phyloP scores from a whole-genome alignment of 2,113 vertebrate genomes.

The Pteruthius melanotis region DNA sequence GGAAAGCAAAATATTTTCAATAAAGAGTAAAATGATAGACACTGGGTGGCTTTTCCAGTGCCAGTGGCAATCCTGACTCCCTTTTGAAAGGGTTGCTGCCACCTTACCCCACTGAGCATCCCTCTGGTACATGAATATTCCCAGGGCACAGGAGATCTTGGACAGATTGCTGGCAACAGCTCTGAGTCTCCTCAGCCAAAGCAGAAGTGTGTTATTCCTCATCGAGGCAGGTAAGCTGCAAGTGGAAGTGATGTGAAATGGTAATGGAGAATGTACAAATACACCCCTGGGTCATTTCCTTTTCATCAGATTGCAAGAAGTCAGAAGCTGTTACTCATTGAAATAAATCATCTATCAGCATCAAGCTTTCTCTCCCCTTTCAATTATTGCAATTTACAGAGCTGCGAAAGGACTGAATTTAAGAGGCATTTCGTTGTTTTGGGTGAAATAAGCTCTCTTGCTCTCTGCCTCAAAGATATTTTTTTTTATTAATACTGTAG shows the following conservation, averaged over 20 bases:
- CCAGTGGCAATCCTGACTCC: neutral
- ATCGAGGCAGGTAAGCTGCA: neutral
- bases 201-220: neutral
- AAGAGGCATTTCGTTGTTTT: neutral
- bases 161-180: neutral
- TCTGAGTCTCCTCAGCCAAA: neutral
- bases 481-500: neutral
- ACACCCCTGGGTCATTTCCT: neutral
- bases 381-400: neutral
- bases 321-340: neutral
- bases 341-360: neutral
- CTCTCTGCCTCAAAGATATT: neutral
- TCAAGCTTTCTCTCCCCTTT: neutral
- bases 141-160: neutral
- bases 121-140: neutral
- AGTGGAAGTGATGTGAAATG: neutral
- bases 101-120: neutral
- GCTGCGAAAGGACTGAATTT: neutral
- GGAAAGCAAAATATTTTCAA: constrained; percentile 12
- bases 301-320: neutral
- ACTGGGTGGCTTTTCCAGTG: neutral
- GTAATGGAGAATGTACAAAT: neutral
- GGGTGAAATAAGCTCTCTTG: neutral
- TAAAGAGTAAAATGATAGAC: neutral
- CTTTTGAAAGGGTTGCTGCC: neutral